phyloP scores from a whole-genome alignment of 2,113 vertebrate species.

The Alectura lathami region DNA sequence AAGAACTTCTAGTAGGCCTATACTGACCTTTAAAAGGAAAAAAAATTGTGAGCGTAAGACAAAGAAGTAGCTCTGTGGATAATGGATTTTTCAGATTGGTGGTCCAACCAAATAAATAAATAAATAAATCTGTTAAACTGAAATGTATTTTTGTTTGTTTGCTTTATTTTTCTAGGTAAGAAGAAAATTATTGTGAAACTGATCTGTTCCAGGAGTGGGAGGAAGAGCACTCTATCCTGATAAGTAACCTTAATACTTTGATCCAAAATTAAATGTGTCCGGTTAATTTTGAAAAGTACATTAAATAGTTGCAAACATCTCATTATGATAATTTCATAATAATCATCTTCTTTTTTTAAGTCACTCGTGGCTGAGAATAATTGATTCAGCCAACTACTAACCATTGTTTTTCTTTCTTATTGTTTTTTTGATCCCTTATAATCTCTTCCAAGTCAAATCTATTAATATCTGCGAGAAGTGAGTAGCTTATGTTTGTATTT shows the following conservation, averaged over 20 bases:
- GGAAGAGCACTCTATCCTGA: neutral
- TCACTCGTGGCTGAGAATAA: neutral
- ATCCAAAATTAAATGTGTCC: neutral
- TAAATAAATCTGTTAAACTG: neutral
- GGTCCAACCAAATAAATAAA: neutral
- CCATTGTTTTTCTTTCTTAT: neutral
- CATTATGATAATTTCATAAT: neutral
- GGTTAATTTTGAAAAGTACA: neutral
- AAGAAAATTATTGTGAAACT: neutral
- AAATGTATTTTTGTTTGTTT: neutral
- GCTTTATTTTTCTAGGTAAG: neutral
- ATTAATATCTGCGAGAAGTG: neutral
- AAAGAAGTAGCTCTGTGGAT: conserved; percentile 16
- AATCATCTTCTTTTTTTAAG: neutral
- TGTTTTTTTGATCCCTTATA: neutral
- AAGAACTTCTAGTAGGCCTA: conserved; percentile 37
- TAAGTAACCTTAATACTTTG: neutral
- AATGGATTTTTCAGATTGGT: conserved; percentile 46
- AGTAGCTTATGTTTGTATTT: neutral
- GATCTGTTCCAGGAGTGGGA: neutral
- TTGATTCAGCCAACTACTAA: neutral
- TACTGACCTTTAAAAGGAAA: conserved; percentile 48
- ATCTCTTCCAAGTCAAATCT: neutral
- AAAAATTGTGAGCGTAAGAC: neutral
- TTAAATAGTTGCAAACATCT: neutral